Conservation (phyloP, 1,140 invertebrate genomes). For the Rhizoglyphus robini region DNA sequence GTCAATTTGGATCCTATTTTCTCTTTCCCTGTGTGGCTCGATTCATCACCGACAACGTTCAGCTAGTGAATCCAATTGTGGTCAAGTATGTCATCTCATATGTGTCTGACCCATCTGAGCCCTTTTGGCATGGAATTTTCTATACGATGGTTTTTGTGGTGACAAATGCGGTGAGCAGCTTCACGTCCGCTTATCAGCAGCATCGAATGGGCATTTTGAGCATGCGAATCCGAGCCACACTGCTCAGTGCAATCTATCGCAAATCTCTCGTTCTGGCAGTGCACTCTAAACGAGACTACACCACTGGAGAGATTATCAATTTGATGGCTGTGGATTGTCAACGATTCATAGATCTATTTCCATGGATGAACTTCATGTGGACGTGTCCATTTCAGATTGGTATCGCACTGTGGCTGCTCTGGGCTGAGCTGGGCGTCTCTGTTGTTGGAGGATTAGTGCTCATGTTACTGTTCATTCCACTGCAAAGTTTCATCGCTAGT, state of each 20-base stretch:
- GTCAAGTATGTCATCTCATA: background rate
- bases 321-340: slow-evolving; percentile 24
- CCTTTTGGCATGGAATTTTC: slow-evolving; percentile 67
- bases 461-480: too few species aligned
- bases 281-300: slow-evolving; percentile 31
- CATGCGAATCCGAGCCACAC: slow-evolving; percentile 27
- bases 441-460: slow-evolving; percentile 77
- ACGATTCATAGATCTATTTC: slow-evolving; percentile 20
- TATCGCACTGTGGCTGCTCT: slow-evolving; percentile 32
- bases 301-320: slow-evolving; percentile 26
- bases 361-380: slow-evolving; percentile 25
- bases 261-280: slow-evolving; percentile 30
- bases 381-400: slow-evolving; percentile 29
- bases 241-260: slow-evolving; percentile 29
- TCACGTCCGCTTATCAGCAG: background rate
- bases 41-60: background rate
- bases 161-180: slow-evolving; percentile 9
- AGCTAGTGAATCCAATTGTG: background rate
- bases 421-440: too few species aligned
- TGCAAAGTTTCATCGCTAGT: slow-evolving; percentile 36
- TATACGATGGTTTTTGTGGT: slow-evolving; percentile 46
- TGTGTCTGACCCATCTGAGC: background rate
- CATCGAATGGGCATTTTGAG: slow-evolving; percentile 15
- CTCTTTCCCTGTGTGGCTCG: background rate
- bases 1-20: background rate